phyloP scores from a whole-genome alignment of 1,140 invertebrate genomes.

The Heliconius nattereri region DNA sequence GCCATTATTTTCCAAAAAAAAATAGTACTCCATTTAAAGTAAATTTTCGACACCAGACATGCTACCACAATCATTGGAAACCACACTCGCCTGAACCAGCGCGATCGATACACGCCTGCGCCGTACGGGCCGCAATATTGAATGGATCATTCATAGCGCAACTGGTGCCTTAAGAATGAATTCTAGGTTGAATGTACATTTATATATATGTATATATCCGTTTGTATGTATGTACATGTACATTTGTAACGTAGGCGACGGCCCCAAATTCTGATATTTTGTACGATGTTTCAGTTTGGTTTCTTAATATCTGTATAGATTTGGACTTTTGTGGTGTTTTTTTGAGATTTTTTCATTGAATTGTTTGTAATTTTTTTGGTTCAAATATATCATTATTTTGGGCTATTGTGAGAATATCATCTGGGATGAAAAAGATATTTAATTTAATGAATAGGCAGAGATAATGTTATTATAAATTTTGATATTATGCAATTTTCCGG shows the following conservation, averaged over 20 bases:
- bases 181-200: constrained; percentile 17
- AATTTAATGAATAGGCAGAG: no score
- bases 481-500: no score
- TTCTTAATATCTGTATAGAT: no score
- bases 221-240: constrained; percentile 13
- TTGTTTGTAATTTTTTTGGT: no score
- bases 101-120: constrained; percentile 72
- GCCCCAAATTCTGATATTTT: constrained; percentile 10
- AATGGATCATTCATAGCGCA: constrained; percentile 78
- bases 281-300: neutral
- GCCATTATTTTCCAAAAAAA: no score
- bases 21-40: neutral
- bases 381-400: no score
- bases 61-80: constrained; percentile 47
- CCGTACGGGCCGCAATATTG: constrained; percentile 59
- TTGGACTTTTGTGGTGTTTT: no score
- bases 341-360: no score
- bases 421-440: no score
- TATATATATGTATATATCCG: constrained; percentile 18
- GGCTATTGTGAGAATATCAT: no score
- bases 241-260: constrained; percentile 19
- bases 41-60: constrained; percentile 26
- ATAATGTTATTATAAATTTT: no score
- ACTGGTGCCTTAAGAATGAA: constrained; percentile 75
- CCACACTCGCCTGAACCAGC: constrained; percentile 38